Evolutionary conservation across 1,140 invertebrate genomes (phyloP).

Genomic region (Arion vulgaris): DNA sequence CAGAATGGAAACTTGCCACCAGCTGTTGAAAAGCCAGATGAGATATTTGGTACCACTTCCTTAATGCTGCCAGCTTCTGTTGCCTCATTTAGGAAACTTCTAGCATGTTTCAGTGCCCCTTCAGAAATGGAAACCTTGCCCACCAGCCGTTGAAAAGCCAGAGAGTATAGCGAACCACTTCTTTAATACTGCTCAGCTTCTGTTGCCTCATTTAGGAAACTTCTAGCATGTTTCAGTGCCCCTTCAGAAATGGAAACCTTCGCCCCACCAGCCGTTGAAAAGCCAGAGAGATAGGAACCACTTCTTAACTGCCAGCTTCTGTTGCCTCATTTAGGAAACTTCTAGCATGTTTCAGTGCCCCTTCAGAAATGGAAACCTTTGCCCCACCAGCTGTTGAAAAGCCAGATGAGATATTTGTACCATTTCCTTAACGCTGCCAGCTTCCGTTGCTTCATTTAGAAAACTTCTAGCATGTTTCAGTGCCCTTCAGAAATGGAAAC

Average conservation of each 20-base stretch:
- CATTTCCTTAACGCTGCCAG: not conserved
- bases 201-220: not conserved
- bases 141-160: conserved; percentile 45
- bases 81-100: conserved; percentile 25
- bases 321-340: conserved; percentile 19
- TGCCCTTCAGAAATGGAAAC: conserved; percentile 45
- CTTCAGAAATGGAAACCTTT: conserved; percentile 40
- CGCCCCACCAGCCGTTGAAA: not conserved
- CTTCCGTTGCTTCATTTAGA: not conserved
- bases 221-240: not conserved
- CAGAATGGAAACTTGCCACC: too few species aligned
- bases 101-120: conserved; percentile 47
- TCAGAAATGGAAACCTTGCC: conserved; percentile 45
- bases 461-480: conserved; percentile 45
- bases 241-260: not conserved
- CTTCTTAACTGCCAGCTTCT: not conserved
- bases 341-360: conserved; percentile 47
- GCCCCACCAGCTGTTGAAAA: conserved; percentile 44
- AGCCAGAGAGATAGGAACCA: not conserved
- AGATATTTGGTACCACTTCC: not conserved
- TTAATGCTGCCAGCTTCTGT: not conserved
- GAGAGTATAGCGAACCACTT: not conserved
- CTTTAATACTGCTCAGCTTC: not conserved
- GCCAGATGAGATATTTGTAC: not conserved
- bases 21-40: conserved; percentile 43